Percentiles rank a stretch among this genome's conserved stretches.
These are phyloP conservation scores for Menidia beryllina DNA, from an alignment of 2,113 vertebrate species.

Conservation along the genomic window DNA sequence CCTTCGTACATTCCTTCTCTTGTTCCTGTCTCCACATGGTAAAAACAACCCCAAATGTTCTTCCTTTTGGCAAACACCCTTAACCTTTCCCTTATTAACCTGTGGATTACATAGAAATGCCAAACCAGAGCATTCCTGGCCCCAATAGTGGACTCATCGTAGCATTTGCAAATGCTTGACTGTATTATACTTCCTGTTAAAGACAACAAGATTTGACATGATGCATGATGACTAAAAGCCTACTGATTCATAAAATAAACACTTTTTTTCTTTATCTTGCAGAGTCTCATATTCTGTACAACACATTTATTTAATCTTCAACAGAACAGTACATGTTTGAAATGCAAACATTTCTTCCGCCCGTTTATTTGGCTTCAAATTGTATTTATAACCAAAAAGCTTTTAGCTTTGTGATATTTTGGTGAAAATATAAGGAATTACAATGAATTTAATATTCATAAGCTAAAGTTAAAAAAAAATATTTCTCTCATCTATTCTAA, in stretches of 20 bases:
- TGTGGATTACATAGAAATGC: constrained; percentile 60
- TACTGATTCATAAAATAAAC: constrained; percentile 12
- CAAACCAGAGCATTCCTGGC: constrained; percentile 66
- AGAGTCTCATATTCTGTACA: background rate
- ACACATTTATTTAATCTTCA: background rate
- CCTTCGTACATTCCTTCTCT: background rate
- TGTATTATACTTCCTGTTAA: constrained; percentile 34
- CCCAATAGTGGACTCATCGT: constrained; percentile 45
- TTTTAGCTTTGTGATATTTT: too few species aligned
- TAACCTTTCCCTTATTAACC: constrained; percentile 66
- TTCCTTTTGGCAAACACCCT: constrained; percentile 12
- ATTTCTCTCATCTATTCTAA: too few species aligned
- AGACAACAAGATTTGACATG: constrained; percentile 45
- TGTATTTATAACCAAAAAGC: too few species aligned
- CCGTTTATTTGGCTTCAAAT: too few species aligned
- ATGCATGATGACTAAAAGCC: constrained; percentile 10
- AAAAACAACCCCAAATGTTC: constrained; percentile 14
- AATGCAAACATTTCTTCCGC: too few species aligned
- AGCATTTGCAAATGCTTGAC: constrained; percentile 29
- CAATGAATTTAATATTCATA: too few species aligned
- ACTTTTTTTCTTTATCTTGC: background rate
- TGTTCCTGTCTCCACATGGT: constrained; percentile 10
- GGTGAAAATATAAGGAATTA: too few species aligned
- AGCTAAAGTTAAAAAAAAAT: too few species aligned
- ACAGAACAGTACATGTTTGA: too few species aligned